These are phyloP conservation scores for Agelaius tricolor DNA, from an alignment of 2,113 vertebrate species.

Conservation along the genomic window DNA sequence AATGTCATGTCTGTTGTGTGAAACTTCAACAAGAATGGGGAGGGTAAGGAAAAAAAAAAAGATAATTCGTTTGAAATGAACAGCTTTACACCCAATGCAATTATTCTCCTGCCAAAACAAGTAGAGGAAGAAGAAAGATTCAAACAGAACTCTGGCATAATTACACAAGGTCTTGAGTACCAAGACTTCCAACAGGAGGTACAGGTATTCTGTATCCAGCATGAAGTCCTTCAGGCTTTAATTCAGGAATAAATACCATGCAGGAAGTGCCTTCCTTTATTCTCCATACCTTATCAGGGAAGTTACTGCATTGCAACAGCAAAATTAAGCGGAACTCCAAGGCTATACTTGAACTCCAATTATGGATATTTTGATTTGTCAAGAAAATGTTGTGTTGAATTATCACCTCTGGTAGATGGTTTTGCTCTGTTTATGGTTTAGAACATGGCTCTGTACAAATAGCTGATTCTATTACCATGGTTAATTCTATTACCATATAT, in stretches of 20 bases:
- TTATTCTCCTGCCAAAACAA: background rate
- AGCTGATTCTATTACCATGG: background rate
- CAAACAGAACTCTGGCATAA: background rate
- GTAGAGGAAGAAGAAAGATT: background rate
- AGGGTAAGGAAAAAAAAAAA: background rate
- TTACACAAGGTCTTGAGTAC: background rate
- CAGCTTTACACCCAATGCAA: background rate
- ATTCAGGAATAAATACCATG: background rate
- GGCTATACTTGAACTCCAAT: background rate
- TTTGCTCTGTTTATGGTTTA: background rate
- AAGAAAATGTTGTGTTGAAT: background rate
- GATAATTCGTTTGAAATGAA: background rate
- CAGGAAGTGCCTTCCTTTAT: background rate
- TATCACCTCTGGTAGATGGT: background rate
- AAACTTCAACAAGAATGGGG: conserved; percentile 73
- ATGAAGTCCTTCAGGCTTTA: background rate
- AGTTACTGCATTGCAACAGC: background rate
- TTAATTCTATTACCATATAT: background rate
- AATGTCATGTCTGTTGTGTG: conserved; percentile 87
- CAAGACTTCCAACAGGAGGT: background rate
- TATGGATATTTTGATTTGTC: background rate
- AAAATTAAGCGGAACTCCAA: background rate
- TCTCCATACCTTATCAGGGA: background rate
- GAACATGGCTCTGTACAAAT: background rate
- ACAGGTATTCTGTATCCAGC: background rate